Base-by-base conservation (phyloP, 2,888 invertebrate genomes). In the Nomada hirtipes region DNA sequence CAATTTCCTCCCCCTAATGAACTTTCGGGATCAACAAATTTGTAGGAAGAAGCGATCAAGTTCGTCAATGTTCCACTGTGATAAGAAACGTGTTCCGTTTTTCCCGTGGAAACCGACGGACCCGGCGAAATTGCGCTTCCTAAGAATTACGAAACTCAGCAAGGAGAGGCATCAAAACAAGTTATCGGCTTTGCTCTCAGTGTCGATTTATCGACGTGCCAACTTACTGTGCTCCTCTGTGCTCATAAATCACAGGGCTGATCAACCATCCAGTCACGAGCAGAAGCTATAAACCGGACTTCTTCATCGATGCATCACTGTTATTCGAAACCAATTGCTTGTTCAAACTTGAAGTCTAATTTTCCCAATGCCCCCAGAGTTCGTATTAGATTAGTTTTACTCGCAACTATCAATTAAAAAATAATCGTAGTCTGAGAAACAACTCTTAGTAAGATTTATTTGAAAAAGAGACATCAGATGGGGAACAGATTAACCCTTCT, bases 191-290 rank as follows among this genome's bases (percentile, higher is more conserved):
- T 82, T 65, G 77, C 77, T 77, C 52, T 57, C 69, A 61, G 79
- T 80, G 74, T 76, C 84, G 84, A 88, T 88, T 88, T 88, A 88
- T 88, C 79, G 87, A 76, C 74, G 81, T 59, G 68, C 67, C 69
- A 83, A 82, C 87, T 88, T 88, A 88, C 87, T 83, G 88, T 77
- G 67, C 74, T 61, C 65, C 81, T 74, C 61, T 36, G 64, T 60
- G 69, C 76, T 77, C 86, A 82, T 88, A 88, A 88, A 88, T 88
- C 87, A 83, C 81, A 15, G 47, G 60, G 70, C 63, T 75, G 60
- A 67, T 79, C 83, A 70, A 73, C 76, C 79, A 81, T 79, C 79
- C 64, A 47, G 82, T 71, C 74, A 69, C 65, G 61, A 36, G 50
- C 73, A 67, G 63, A 65, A 70, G 69, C 74, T 55, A 64, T 50